These are phyloP conservation scores for Delia radicum DNA, from an alignment of 1,140 invertebrate genomes.

Conservation along the genomic window DNA sequence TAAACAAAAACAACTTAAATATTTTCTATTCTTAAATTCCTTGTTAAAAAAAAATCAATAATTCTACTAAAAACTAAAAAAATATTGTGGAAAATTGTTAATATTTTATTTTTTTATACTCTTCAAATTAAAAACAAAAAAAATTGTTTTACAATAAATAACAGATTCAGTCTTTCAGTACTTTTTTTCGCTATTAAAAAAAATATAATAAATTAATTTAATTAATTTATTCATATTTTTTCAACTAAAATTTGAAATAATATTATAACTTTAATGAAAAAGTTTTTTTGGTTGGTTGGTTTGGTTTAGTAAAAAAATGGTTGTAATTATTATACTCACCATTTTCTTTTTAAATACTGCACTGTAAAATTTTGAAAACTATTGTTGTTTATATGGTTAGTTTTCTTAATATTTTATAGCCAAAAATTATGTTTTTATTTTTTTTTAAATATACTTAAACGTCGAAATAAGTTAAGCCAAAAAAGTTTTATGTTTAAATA, in stretches of 20 bases:
- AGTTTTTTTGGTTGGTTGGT: slow-evolving; percentile 17
- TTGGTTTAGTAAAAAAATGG: not conserved
- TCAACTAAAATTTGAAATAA: slow-evolving; percentile 21
- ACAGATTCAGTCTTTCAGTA: slow-evolving; percentile 55
- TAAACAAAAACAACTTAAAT: not conserved
- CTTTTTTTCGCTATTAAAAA: slow-evolving; percentile 25
- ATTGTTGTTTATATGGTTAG: slow-evolving; percentile 48
- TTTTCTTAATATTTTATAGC: slow-evolving; percentile 48
- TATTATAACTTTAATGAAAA: not conserved
- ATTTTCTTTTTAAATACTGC: slow-evolving; percentile 31
- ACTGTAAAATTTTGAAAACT: slow-evolving; percentile 53
- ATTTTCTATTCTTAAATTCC: not conserved
- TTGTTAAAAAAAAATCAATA: not conserved
- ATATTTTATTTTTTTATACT: not conserved
- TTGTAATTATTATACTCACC: not conserved
- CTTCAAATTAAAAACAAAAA: slow-evolving; percentile 13
- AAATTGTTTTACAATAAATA: slow-evolving; percentile 37
- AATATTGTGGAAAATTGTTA: not conserved
- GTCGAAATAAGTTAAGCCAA: slow-evolving; percentile 11
- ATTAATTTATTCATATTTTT: slow-evolving; percentile 49
- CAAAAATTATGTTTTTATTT: slow-evolving; percentile 37
- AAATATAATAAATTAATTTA: slow-evolving; percentile 52
- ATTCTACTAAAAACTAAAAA: not conserved
- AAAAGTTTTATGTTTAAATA: not conserved
- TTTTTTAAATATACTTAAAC: not conserved